Conservation (phyloP, 2,888 invertebrate genomes). For the Keiferia lycopersicella region DNA sequence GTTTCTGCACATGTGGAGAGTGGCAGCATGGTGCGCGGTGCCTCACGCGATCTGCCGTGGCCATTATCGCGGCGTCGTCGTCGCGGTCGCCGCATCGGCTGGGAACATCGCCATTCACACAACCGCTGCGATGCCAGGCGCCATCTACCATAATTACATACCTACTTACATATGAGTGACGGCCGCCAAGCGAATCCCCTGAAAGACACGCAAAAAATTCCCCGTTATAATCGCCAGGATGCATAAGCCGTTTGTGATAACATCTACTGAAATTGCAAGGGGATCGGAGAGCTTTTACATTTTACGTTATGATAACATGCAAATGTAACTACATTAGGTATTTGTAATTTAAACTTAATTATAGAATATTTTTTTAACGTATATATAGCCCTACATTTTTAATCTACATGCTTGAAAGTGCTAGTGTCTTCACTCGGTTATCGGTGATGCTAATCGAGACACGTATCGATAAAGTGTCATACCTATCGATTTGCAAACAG, state of each 20-base stretch:
- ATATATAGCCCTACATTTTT: too few relatives aligned
- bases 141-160: slow-evolving; percentile 35
- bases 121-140: slow-evolving; percentile 31
- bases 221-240: slow-evolving; percentile 24
- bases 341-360: too few relatives aligned
- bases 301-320: slow-evolving; percentile 3
- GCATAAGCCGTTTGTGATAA: slow-evolving; percentile 18
- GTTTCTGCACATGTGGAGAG: too few relatives aligned
- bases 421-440: slow-evolving; percentile 27
- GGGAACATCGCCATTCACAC: slow-evolving; percentile 49
- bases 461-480: slow-evolving; percentile 33
- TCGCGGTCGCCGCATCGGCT: slow-evolving; percentile 48
- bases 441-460: slow-evolving; percentile 28
- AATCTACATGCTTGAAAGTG: too few relatives aligned
- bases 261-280: neutral
- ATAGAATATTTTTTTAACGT: too few relatives aligned
- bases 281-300: neutral
- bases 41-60: slow-evolving; percentile 41
- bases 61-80: slow-evolving; percentile 47
- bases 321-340: neutral
- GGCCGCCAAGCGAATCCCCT: slow-evolving; percentile 30
- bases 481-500: slow-evolving; percentile 39
- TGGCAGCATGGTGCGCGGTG: neutral
- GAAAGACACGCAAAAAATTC: slow-evolving; percentile 22
- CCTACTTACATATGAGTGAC: slow-evolving; percentile 38